These are phyloP conservation scores for Pammene aurita DNA, from an alignment of 2,888 invertebrate species.

Conservation along the genomic window DNA sequence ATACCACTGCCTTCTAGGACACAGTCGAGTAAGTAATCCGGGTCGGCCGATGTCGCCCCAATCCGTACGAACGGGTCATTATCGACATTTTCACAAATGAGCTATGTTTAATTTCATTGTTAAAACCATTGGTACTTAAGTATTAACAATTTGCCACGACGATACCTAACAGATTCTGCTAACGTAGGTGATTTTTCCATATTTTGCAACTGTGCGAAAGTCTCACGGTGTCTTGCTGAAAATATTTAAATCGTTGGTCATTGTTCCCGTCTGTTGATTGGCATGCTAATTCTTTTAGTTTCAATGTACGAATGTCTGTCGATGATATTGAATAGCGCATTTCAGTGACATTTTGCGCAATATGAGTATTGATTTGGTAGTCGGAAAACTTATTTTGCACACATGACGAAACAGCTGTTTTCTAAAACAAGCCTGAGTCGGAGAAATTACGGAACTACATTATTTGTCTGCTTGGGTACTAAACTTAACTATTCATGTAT, in stretches of 20 bases:
- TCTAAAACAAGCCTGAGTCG: constrained; percentile 55
- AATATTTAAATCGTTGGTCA: constrained; percentile 64
- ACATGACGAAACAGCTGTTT: constrained; percentile 79
- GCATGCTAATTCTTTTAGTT: constrained; percentile 64
- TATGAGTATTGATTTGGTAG: constrained; percentile 79
- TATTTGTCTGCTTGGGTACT: constrained; percentile 35
- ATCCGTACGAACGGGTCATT: constrained; percentile 67
- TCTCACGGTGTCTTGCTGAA: constrained; percentile 50
- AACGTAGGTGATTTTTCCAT: constrained; percentile 29
- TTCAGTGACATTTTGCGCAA: constrained; percentile 81
- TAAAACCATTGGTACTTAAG: constrained; percentile 14
- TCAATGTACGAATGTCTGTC: constrained; percentile 54
- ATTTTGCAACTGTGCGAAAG: constrained; percentile 48
- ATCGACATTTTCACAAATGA: constrained; percentile 64
- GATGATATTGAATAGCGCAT: constrained; percentile 67
- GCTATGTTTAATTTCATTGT: constrained; percentile 49
- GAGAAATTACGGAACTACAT: constrained; percentile 47
- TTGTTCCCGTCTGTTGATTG: constrained; percentile 68
- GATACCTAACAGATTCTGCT: constrained; percentile 18
- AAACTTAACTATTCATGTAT: not conserved
- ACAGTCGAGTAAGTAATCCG: constrained; percentile 89
- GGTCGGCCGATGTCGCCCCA: constrained; percentile 74
- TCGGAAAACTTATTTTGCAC: constrained; percentile 73
- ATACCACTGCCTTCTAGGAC: constrained; percentile 91
- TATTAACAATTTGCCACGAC: constrained; percentile 16